phyloP scores from a whole-genome alignment of 2,113 vertebrate species.

The Melanotaenia duboulayi region DNA sequence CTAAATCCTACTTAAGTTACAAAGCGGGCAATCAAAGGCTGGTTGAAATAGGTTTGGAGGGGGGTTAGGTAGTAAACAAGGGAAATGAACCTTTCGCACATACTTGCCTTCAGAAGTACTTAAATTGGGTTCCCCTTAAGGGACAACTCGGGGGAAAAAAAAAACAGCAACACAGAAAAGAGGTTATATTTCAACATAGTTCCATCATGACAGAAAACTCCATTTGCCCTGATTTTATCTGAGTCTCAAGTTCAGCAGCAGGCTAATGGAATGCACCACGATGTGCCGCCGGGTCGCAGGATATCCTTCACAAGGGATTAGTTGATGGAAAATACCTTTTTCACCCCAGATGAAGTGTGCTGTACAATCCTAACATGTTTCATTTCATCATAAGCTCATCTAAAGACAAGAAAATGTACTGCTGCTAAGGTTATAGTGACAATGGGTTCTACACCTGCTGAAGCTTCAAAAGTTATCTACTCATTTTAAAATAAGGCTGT shows the following conservation, averaged over 20 bases:
- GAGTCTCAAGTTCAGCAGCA: slow-evolving; percentile 41
- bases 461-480: not conserved
- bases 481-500: too few relatives aligned
- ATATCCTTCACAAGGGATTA: slow-evolving; percentile 16
- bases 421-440: not conserved
- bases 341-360: slow-evolving; percentile 9
- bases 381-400: not conserved
- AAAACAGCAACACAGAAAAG: slow-evolving; percentile 3
- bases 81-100: not conserved
- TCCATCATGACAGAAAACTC: slow-evolving; percentile 46
- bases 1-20: not conserved
- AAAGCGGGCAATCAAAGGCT: not conserved
- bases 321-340: slow-evolving; percentile 23
- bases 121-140: too few relatives aligned
- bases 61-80: not conserved
- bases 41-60: not conserved
- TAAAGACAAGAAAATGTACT: slow-evolving; percentile 1
- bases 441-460: not conserved
- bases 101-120: slow-evolving; percentile 1
- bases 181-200: slow-evolving; percentile 21
- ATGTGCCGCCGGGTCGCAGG: slow-evolving; percentile 5
- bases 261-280: slow-evolving; percentile 37
- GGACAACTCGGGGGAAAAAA: slow-evolving; percentile 11
- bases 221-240: slow-evolving; percentile 68
- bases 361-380: slow-evolving; percentile 18